These are phyloP conservation scores for Octodon degus DNA, from an alignment of 2,113 vertebrate genomes.

Conservation along the genomic window DNA sequence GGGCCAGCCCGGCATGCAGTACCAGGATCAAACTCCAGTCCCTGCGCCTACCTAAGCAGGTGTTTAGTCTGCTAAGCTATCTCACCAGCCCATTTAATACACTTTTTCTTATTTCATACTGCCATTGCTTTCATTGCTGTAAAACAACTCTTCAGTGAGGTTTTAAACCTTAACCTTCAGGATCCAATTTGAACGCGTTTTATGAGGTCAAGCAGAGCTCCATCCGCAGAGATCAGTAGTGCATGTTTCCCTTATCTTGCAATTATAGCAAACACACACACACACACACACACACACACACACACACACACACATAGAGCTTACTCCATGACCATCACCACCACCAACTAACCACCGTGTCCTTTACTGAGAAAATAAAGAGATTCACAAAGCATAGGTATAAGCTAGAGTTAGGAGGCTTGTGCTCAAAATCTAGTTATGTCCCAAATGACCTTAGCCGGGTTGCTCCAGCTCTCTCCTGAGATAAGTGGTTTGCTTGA, in stretches of 20 bases:
- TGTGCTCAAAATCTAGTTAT: not conserved
- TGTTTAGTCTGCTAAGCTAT: too few relatives aligned
- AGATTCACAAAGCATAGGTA: not conserved
- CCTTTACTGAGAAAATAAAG: not conserved
- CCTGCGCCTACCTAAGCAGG: too few relatives aligned
- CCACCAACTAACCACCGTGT: not conserved
- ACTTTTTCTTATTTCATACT: not conserved
- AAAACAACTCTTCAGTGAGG: not conserved
- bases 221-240: not conserved
- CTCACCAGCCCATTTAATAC: too few relatives aligned
- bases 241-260: not conserved
- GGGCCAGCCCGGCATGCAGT: too few relatives aligned
- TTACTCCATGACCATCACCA: too few relatives aligned
- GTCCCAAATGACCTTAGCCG: not conserved
- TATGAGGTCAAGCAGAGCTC: not conserved
- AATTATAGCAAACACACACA: not conserved
- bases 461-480: not conserved
- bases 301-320: not conserved
- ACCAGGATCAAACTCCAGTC: too few relatives aligned
- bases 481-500: not conserved
- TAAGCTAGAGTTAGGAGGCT: not conserved
- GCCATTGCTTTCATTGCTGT: not conserved
- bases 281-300: not conserved
- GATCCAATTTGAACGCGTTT: not conserved
- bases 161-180: constrained; percentile 10